Percentiles rank a stretch among this genome's conserved stretches.
Evolutionary conservation across 2,888 invertebrate species (phyloP).

Genomic region (Hipparchia sbordonii): DNA sequence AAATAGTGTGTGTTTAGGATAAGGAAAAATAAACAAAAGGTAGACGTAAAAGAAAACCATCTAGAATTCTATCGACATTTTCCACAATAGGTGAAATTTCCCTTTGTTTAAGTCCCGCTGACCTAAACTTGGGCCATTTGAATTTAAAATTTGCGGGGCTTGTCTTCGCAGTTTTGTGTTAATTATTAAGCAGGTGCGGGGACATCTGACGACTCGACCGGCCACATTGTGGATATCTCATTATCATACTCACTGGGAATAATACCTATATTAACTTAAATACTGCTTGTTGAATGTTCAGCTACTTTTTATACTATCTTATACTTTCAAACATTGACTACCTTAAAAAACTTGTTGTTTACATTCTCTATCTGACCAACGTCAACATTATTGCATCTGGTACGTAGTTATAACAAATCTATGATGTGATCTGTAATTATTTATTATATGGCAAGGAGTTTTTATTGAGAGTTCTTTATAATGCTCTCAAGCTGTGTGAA

Average conservation of each 20-base stretch:
- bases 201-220: constrained; percentile 62
- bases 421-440: no score
- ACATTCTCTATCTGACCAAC: no score
- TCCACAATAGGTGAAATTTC: constrained; percentile 31
- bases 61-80: constrained; percentile 37
- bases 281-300: constrained; percentile 13
- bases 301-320: not conserved
- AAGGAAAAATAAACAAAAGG: constrained; percentile 45
- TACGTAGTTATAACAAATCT: no score
- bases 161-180: constrained; percentile 60
- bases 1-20: constrained; percentile 48
- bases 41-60: constrained; percentile 40
- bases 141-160: constrained; percentile 74
- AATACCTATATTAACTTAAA: constrained; percentile 13
- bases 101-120: constrained; percentile 47
- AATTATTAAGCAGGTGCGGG: constrained; percentile 65
- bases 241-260: constrained; percentile 45
- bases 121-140: constrained; percentile 63
- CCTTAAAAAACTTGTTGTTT: no score
- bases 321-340: not conserved
- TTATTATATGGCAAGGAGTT: no score
- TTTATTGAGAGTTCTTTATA: no score
- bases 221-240: constrained; percentile 38
- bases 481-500: no score
- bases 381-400: no score